These are phyloP conservation scores for Sclerodermus sp. DNA, from an alignment of 2,888 invertebrate genomes.

Conservation along the genomic window DNA sequence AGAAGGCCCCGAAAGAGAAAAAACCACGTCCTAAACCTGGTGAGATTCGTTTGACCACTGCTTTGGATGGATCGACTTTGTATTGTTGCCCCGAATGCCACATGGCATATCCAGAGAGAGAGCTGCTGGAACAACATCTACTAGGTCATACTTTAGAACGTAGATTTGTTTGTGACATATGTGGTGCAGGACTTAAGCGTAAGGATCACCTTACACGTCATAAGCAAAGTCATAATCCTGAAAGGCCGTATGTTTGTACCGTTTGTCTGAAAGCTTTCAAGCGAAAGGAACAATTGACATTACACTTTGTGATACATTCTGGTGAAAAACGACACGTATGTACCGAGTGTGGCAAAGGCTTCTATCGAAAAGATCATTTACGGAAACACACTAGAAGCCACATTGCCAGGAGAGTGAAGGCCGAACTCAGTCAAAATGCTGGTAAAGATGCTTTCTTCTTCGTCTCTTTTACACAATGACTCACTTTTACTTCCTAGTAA, in stretches of 20 bases:
- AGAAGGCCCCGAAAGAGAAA: conserved; percentile 76
- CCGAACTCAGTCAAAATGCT: conserved; percentile 76
- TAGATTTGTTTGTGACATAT: conserved; percentile 84
- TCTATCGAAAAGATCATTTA: conserved; percentile 85
- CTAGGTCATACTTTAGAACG: conserved; percentile 84
- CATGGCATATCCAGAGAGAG: conserved; percentile 86
- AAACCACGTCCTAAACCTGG: conserved; percentile 84
- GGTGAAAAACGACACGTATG: conserved; percentile 87
- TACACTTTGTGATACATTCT: conserved; percentile 88
- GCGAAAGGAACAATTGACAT: conserved; percentile 83
- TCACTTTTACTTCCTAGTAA: no score
- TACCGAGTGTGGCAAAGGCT: conserved; percentile 86
- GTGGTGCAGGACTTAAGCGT: conserved; percentile 83
- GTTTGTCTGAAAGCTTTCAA: conserved; percentile 88
- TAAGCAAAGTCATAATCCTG: conserved; percentile 86
- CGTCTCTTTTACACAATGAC: no score
- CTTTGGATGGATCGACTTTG: conserved; percentile 79
- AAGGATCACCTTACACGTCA: conserved; percentile 86
- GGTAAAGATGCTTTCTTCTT: conserved; percentile 37
- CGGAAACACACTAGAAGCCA: conserved; percentile 84
- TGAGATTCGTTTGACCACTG: conserved; percentile 78
- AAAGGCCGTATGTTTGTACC: conserved; percentile 84
- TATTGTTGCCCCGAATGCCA: conserved; percentile 89
- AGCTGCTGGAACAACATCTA: conserved; percentile 81
- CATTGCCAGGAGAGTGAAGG: conserved; percentile 82